Conservation (phyloP, 2,888 invertebrate genomes). For the Ochropleura plecta region DNA sequence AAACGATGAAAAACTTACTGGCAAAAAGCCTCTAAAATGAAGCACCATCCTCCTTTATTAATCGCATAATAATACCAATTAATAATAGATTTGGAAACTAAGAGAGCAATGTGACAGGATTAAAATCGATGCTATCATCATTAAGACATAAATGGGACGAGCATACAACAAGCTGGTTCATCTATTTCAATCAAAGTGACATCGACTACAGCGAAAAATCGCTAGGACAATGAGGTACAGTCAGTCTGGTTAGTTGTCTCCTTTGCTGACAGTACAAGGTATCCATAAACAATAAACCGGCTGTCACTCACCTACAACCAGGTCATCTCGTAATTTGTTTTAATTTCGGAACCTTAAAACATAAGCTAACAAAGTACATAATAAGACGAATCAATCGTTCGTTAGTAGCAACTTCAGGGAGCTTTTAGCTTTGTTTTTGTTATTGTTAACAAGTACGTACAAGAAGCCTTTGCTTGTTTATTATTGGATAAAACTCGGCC, state of each 20-base stretch:
- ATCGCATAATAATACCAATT: neutral
- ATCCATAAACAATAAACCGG: neutral
- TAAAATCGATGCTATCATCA: neutral
- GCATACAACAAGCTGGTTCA: neutral
- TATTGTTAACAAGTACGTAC: constrained; percentile 75
- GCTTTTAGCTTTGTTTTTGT: constrained; percentile 69
- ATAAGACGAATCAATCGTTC: constrained; percentile 69
- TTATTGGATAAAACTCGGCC: constrained; percentile 71
- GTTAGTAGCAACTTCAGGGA: constrained; percentile 65
- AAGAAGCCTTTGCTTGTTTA: constrained; percentile 75
- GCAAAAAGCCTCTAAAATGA: neutral
- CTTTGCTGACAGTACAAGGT: no score
- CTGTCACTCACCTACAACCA: neutral
- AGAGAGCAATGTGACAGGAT: neutral
- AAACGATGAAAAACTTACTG: no score
- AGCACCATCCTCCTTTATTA: neutral
- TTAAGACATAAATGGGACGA: neutral
- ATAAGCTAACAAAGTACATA: constrained; percentile 49
- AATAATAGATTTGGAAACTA: neutral
- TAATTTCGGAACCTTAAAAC: constrained; percentile 22
- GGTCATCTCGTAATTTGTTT: constrained; percentile 5
- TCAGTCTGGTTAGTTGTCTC: no score
- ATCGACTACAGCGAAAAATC: neutral
- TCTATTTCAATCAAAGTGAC: neutral
- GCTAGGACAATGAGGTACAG: neutral